A percentile compares a stretch with the other conserved stretches of the same genome.
These are phyloP conservation scores for Chaetodon trifascialis DNA, from an alignment of 2,113 vertebrate species.

Conservation along the genomic window DNA sequence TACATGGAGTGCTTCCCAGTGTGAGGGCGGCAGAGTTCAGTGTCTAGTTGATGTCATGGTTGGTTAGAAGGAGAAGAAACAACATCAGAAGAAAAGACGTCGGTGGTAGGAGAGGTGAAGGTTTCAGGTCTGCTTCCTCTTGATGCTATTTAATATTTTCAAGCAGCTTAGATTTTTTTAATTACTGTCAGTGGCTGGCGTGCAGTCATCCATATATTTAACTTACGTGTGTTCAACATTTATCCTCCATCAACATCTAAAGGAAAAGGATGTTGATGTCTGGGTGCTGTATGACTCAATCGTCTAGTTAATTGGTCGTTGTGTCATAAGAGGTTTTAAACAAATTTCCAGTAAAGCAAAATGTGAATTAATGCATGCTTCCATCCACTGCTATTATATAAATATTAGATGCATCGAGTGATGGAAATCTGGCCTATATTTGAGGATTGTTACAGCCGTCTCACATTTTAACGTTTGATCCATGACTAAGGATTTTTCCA, in stretches of 20 bases:
- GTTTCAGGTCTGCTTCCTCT: neutral
- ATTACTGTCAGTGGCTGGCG: neutral
- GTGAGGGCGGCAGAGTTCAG: slow-evolving; percentile 22
- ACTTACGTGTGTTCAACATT: neutral
- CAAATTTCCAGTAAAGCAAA: neutral
- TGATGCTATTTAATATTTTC: slow-evolving; percentile 18
- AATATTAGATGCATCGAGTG: neutral
- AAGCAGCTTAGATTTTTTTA: neutral
- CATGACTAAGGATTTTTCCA: neutral
- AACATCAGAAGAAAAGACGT: neutral
- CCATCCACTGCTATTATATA: no score
- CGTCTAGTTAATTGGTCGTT: neutral
- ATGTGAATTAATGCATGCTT: neutral
- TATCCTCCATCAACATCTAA: neutral
- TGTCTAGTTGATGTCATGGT: neutral
- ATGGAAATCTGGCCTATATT: neutral
- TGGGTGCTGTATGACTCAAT: neutral
- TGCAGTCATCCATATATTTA: neutral
- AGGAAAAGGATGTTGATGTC: neutral
- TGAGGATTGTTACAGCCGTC: neutral
- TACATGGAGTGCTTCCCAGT: neutral
- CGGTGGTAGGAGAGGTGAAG: neutral
- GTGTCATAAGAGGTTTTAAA: neutral
- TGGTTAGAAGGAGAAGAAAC: slow-evolving; percentile 22
- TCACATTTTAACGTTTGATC: neutral